A percentile compares a stretch with the other conserved stretches of the same genome.
phyloP scores from a whole-genome alignment of 2,888 invertebrate genomes.

The Cartodere bifasciata region DNA sequence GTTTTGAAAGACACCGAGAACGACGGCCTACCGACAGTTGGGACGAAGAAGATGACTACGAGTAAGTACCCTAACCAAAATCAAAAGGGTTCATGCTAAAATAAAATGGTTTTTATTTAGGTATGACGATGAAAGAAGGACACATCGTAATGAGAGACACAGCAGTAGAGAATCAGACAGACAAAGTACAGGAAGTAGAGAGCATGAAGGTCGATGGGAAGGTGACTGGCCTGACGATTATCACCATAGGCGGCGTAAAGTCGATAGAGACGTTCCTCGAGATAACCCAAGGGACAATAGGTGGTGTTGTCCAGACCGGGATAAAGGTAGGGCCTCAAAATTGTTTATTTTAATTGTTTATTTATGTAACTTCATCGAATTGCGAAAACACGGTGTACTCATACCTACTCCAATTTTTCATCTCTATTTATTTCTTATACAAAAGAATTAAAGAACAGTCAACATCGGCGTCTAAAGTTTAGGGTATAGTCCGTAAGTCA shows the following conservation, averaged over 20 bases:
- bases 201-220: conserved; percentile 17
- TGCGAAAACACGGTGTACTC: no score
- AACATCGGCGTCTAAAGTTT: no score
- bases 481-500: no score
- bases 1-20: conserved; percentile 36
- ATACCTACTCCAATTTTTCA: no score
- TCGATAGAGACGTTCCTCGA: conserved; percentile 26
- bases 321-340: no score
- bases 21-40: conserved; percentile 41
- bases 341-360: no score
- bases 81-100: conserved; percentile 2
- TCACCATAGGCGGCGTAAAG: conserved; percentile 24
- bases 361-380: no score
- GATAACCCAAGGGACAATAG: no score
- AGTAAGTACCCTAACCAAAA: conserved; percentile 37
- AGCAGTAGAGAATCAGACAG: conserved; percentile 24
- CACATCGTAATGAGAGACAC: conserved; percentile 25
- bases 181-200: conserved; percentile 17
- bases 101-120: conserved; percentile 16
- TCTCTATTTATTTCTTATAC: no score
- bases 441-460: no score
- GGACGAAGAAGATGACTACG: conserved; percentile 57
- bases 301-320: conserved; percentile 40
- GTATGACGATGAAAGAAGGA: conserved; percentile 30
- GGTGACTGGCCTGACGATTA: conserved; percentile 25